Percentiles rank a stretch among this genome's conserved stretches.
These are phyloP conservation scores for honey bee (Apis mellifera) DNA, from an alignment of 1,140 invertebrate species.

Conservation along the genomic window DNA sequence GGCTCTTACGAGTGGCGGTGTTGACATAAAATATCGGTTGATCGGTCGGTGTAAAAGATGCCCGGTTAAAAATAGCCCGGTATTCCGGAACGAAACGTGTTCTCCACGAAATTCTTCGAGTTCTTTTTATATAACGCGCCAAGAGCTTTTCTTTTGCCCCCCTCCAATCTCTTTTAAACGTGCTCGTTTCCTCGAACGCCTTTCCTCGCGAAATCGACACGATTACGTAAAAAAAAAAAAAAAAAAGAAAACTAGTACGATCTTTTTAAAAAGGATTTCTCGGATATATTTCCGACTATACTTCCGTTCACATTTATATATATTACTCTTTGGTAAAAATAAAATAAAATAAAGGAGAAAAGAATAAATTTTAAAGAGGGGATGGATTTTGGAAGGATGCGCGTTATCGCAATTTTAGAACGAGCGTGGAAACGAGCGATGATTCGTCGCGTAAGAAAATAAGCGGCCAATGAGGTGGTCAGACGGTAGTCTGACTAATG, in stretches of 20 bases:
- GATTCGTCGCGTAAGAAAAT: slow-evolving; percentile 60
- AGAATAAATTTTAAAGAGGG: background rate
- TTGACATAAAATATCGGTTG: slow-evolving; percentile 25
- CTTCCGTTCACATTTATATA: no score
- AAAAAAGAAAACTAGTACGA: no score
- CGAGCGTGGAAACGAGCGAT: slow-evolving; percentile 49
- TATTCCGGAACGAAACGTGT: slow-evolving; percentile 36
- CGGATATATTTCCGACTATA: no score
- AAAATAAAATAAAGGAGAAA: no score
- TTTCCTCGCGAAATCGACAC: no score
- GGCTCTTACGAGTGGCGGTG: background rate
- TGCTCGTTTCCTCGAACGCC: background rate
- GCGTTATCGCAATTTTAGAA: slow-evolving; percentile 57
- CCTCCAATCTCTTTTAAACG: background rate
- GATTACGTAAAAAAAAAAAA: no score
- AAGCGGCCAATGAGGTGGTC: slow-evolving; percentile 28
- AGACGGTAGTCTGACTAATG: slow-evolving; percentile 62
- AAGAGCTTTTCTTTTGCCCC: background rate
- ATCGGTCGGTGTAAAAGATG: slow-evolving; percentile 13
- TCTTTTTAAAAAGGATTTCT: no score
- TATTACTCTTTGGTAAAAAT: no score
- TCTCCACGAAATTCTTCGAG: background rate
- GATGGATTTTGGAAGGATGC: background rate
- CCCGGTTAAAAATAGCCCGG: slow-evolving; percentile 37
- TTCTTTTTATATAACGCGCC: background rate